phyloP scores from a whole-genome alignment of 2,113 vertebrate species.

The Gymnorhina tibicen region DNA sequence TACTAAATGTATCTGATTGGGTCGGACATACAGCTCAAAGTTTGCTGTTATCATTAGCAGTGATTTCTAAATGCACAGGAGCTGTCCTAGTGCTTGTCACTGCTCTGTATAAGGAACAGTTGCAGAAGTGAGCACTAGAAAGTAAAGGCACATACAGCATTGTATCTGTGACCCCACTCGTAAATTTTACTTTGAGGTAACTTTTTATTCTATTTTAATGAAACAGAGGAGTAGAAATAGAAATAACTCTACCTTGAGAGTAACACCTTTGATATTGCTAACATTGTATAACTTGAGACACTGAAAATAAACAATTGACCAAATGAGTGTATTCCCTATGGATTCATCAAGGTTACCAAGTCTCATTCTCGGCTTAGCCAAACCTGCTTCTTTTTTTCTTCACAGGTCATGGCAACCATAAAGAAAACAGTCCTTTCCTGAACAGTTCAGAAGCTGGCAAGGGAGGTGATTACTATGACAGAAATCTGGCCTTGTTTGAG shows the following conservation, averaged over 20 bases:
- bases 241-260: background rate
- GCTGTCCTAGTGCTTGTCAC: background rate
- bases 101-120: accelerated
- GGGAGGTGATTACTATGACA: conserved; percentile 92
- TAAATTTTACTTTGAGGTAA: background rate
- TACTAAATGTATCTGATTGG: background rate
- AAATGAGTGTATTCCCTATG: background rate
- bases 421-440: conserved; percentile 93
- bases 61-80: background rate
- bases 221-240: background rate
- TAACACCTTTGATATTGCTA: background rate
- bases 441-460: conserved; percentile 78
- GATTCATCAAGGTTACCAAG: background rate
- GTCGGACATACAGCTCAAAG: background rate
- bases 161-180: background rate
- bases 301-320: background rate
- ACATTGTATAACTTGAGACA: background rate
- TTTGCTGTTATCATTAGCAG: background rate
- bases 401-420: conserved; percentile 89
- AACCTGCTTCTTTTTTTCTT: background rate
- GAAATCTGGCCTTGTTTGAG: conserved; percentile 97
- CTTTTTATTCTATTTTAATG: background rate
- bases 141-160: background rate
- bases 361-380: background rate
- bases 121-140: background rate